phyloP scores from a whole-genome alignment of 1,140 invertebrate genomes.

The Pomacea maculata region DNA sequence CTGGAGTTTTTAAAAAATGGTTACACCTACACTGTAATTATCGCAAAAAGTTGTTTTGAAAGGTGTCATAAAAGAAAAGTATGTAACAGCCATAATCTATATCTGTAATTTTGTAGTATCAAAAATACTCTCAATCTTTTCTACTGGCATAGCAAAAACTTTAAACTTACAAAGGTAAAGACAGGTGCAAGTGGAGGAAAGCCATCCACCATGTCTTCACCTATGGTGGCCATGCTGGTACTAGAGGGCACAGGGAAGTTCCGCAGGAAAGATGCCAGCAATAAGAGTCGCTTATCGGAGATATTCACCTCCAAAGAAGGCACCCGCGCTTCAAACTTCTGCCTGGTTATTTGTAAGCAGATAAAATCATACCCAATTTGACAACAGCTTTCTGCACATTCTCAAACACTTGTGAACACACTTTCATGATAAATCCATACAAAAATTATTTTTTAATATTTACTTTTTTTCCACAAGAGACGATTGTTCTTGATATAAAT shows the following conservation, averaged over 20 bases:
- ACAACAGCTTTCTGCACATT: no score
- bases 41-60: no score
- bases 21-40: no score
- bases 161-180: conserved; percentile 33
- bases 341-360: conserved; percentile 64
- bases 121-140: neutral
- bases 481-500: no score
- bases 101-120: neutral
- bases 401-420: no score
- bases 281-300: conserved; percentile 77
- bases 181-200: conserved; percentile 15
- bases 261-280: conserved; percentile 76
- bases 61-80: no score
- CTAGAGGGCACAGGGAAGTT: conserved; percentile 71
- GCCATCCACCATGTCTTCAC: conserved; percentile 50
- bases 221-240: conserved; percentile 49
- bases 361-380: no score
- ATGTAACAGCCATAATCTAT: no score
- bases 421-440: no score
- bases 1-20: no score
- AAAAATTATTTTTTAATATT: no score
- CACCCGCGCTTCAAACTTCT: conserved; percentile 80
- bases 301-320: conserved; percentile 80
- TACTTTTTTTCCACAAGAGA: no score
- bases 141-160: neutral